Percentiles rank a stretch among this genome's conserved stretches.
Conservation (phyloP, 2,113 vertebrate species). For the Nycticryphes semicollaris region DNA sequence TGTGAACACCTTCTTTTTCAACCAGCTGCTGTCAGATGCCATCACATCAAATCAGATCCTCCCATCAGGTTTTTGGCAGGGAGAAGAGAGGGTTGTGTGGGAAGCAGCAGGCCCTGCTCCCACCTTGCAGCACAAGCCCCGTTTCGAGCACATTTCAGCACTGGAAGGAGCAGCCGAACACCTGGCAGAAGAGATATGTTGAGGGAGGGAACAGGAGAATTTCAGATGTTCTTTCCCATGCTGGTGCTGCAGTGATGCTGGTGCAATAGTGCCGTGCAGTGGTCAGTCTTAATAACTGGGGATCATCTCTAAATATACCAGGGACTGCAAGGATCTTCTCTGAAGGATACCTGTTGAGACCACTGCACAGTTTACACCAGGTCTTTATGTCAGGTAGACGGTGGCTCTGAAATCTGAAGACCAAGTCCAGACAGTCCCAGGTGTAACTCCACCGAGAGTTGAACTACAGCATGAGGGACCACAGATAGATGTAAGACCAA, state of each 20-base stretch:
- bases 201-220: too few relatives aligned
- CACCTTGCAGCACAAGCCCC: background rate
- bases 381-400: background rate
- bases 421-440: background rate
- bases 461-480: background rate
- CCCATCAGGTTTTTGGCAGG: background rate
- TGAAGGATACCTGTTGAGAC: background rate
- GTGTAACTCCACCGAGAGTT: background rate
- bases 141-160: fast-evolving
- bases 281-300: background rate
- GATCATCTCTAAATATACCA: background rate
- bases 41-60: background rate
- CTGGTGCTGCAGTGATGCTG: background rate
- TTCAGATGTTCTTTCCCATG: background rate
- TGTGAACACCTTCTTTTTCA: background rate
- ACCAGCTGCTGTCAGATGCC: background rate
- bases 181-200: background rate
- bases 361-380: background rate
- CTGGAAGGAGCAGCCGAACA: background rate
- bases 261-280: slow-evolving; percentile 21
- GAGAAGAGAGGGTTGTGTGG: background rate
- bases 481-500: fast-evolving
- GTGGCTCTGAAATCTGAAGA: background rate
- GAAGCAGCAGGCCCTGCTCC: background rate
- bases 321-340: background rate